These are phyloP conservation scores for Hydrocynus forskahlii DNA, from an alignment of 2,797 vertebrate species.

Conservation along the genomic window DNA sequence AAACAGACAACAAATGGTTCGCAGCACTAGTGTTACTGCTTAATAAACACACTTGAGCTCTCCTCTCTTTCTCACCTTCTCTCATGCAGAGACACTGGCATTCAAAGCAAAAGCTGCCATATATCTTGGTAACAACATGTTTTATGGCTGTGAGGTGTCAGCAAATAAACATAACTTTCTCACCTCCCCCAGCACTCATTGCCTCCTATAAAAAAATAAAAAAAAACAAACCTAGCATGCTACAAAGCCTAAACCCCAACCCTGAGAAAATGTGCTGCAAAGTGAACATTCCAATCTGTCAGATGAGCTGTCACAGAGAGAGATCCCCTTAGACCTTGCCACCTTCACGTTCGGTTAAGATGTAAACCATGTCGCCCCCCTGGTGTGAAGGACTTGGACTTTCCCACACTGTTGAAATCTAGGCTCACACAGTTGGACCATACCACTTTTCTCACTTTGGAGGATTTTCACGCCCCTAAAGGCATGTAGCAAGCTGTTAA, in stretches of 20 bases:
- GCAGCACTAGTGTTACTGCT: conserved; percentile 70
- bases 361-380: conserved; percentile 62
- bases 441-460: conserved; percentile 39
- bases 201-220: background rate
- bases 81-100: conserved; percentile 35
- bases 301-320: conserved; percentile 75
- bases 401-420: conserved; percentile 72
- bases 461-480: conserved; percentile 43
- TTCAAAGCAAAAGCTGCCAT: conserved; percentile 56
- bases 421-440: conserved; percentile 34
- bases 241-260: conserved; percentile 56
- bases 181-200: conserved; percentile 25
- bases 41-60: conserved; percentile 73
- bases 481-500: conserved; percentile 38
- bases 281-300: conserved; percentile 76
- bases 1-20: conserved; percentile 80
- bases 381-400: conserved; percentile 65
- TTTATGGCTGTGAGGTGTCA: conserved; percentile 49
- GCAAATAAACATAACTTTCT: conserved; percentile 48
- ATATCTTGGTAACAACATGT: conserved; percentile 50
- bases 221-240: conserved; percentile 38
- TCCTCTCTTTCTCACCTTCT: conserved; percentile 56
- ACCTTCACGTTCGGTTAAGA: conserved; percentile 67
- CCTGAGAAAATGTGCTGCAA: conserved; percentile 70
- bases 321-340: conserved; percentile 71